Base-by-base conservation (phyloP, 1,140 invertebrate genomes). In the Panagrolaimus sp. region DNA sequence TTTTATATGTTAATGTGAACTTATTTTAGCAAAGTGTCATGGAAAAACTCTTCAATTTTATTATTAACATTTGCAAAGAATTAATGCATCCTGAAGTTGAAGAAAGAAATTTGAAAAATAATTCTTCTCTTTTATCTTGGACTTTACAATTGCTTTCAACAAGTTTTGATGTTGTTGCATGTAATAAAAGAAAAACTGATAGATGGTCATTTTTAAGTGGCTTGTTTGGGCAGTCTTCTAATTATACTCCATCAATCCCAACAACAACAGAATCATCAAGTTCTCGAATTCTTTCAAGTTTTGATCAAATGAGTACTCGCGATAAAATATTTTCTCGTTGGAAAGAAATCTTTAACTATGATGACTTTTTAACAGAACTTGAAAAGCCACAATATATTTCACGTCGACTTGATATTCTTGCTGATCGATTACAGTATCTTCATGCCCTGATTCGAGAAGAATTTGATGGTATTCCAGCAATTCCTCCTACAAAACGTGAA, bases 171-270 rank as follows among this genome's bases (percentile, higher is more conserved):
- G 52, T 58, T 6, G 17, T 58, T 21, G 21, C 52, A 5, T 58
- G 21, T 21, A 58, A 58, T 28, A 58, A 58, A 24, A 12, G 52
- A 21, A 58, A 58, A 28, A 58, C 52, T 14, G 52, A 58, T 58
- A 21, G 52, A 21, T 58, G 52, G 52, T 58, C 52, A 21, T 58
- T 58, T n/a, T 21, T 58, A n/a, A 58, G 52, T 58, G 52, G 52
- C 3, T 26, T 28, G 52, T 58, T 58, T 24, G 28, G 21, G 21
- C 52, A 58, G 4, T 12, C 21, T 58, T 21, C 52, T 28, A 58
- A n/a, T n/a, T 26, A 17, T 28, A 26, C 21, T 21, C 21, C 52
- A 0, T 28, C 52, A 17, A 58, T 21, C 17, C 10, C 52, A 21
- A 14, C 14, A 10, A 12, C 52, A 12, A 4, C 52, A 5, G 21